Conservation (phyloP, 2,797 vertebrate species). For the Hippoglossus hippoglossus region DNA sequence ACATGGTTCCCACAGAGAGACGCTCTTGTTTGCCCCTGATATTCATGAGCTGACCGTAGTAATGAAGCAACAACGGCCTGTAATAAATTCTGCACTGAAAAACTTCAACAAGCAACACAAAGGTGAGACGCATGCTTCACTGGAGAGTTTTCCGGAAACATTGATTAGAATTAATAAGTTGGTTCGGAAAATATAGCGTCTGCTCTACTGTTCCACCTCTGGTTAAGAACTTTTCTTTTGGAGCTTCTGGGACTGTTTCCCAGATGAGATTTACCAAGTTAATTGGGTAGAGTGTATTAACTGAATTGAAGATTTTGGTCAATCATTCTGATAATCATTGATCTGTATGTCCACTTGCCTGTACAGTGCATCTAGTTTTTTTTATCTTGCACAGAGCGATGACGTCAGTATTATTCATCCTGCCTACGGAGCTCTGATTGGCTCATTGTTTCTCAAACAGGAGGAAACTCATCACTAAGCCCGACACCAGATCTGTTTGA, state of each 20-base stretch:
- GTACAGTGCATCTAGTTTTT: not conserved
- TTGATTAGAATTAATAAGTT: too few relatives aligned
- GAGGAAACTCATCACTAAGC: conserved; percentile 2
- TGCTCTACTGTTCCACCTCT: too few relatives aligned
- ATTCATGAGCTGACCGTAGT: too few relatives aligned
- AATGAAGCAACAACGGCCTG: too few relatives aligned
- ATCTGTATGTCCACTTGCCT: not conserved
- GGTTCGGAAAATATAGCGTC: too few relatives aligned
- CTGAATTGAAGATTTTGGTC: not conserved
- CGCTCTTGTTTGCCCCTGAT: too few relatives aligned
- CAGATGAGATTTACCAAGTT: not conserved
- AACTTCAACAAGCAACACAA: too few relatives aligned
- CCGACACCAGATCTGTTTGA: not conserved
- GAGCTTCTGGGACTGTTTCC: not conserved
- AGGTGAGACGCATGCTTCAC: too few relatives aligned
- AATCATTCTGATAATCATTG: not conserved
- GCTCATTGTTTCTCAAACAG: conserved; percentile 11
- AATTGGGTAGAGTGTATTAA: not conserved
- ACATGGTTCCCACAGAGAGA: too few relatives aligned
- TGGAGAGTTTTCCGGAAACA: too few relatives aligned
- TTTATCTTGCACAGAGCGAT: conserved; percentile 1
- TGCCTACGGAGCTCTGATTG: conserved; percentile 15
- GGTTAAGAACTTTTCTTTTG: too few relatives aligned
- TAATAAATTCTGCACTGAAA: too few relatives aligned
- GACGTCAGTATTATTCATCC: conserved; percentile 5